These are phyloP conservation scores for Tuberolachnus salignus DNA, from an alignment of 2,888 invertebrate species.

Conservation along the genomic window DNA sequence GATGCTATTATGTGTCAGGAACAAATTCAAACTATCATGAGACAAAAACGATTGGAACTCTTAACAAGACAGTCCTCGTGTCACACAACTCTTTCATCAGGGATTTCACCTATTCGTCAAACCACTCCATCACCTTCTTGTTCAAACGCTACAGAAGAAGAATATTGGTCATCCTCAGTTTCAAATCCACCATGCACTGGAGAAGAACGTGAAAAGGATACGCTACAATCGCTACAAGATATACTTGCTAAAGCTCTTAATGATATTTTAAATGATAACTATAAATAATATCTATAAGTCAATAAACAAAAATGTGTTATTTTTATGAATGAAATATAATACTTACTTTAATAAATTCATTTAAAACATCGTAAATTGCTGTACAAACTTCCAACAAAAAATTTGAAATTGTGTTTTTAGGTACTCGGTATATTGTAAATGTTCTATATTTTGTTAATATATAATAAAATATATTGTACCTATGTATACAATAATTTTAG, in stretches of 20 bases:
- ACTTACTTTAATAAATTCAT: conserved; percentile 26
- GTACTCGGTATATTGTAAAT: conserved; percentile 14
- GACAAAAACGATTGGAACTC: conserved; percentile 24
- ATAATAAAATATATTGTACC: conserved; percentile 30
- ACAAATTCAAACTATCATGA: conserved; percentile 26
- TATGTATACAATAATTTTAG: conserved; percentile 11
- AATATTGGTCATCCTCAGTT: conserved; percentile 29
- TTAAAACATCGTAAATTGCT: conserved; percentile 18
- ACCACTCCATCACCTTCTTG: conserved; percentile 15
- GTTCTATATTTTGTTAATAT: conserved; percentile 33
- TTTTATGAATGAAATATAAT: conserved; percentile 25
- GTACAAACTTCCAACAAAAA: conserved; percentile 31
- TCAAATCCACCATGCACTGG: conserved; percentile 15
- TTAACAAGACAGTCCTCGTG: conserved; percentile 16
- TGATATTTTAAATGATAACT: conserved; percentile 28
- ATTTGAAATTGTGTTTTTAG: conserved; percentile 29
- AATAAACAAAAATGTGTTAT: conserved; percentile 22
- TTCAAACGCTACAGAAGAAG: conserved; percentile 19
- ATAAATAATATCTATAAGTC: conserved; percentile 27
- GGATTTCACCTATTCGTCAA: conserved; percentile 20
- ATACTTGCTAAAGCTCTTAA: conserved; percentile 26
- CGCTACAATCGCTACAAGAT: not conserved
- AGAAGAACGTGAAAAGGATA: conserved; percentile 20
- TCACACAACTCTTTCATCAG: conserved; percentile 11
- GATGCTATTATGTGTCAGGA: conserved; percentile 15